phyloP scores from a whole-genome alignment of 92 coral and sea anemone species.

The Porites evermanni region DNA sequence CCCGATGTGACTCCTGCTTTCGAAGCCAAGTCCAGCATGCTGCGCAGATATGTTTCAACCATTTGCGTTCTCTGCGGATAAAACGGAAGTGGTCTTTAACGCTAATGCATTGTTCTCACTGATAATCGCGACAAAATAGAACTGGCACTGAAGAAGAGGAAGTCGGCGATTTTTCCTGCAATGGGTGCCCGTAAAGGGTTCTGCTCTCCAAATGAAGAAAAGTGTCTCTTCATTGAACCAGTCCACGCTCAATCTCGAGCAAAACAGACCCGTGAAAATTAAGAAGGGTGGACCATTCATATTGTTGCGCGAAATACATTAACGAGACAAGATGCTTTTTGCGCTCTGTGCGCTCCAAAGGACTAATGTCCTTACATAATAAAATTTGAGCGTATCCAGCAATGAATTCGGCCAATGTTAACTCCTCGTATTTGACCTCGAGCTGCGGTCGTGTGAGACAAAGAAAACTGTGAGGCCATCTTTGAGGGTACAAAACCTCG shows the following conservation, averaged over 20 bases:
- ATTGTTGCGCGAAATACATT: too few species aligned
- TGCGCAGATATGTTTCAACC: background rate
- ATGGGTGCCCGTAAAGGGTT: too few species aligned
- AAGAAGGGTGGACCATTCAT: background rate
- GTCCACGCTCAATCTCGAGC: background rate
- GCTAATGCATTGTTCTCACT: background rate
- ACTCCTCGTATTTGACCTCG: too few species aligned
- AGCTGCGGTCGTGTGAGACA: too few species aligned
- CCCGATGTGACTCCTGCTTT: background rate
- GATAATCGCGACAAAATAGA: too few species aligned
- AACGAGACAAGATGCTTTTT: background rate
- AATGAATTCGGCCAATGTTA: too few species aligned
- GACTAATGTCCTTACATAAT: background rate
- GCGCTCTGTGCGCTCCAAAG: conserved; percentile 6
- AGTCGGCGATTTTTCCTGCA: background rate
- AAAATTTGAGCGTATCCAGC: too few species aligned
- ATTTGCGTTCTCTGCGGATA: background rate
- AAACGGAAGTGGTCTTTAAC: background rate
- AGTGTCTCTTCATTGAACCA: too few species aligned
- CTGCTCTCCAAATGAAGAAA: too few species aligned
- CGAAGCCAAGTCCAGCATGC: background rate
- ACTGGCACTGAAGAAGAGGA: background rate
- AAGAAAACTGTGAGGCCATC: background rate
- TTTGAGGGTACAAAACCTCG: conserved; percentile 15
- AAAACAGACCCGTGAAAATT: background rate